Evolutionary conservation across 2,113 vertebrate genomes (phyloP), one percentile per base, ranked within the genome.

Genomic region (Bombycilla garrulus): DNA sequence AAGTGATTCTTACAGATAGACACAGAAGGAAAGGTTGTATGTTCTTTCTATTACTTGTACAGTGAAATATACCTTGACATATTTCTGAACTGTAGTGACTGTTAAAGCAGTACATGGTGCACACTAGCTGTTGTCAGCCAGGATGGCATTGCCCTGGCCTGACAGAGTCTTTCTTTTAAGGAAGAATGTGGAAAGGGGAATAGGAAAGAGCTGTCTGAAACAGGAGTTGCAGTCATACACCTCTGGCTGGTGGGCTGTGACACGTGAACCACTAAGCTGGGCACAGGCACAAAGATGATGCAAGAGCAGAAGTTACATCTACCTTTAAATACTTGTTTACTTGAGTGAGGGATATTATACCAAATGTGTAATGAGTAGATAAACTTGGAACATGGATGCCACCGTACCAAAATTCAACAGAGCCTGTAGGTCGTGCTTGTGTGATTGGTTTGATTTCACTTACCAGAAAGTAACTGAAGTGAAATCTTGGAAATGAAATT

Each of bases 41-140:
- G 14, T 71, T 88, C 86, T 96, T 97, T 94, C 71, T 95, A 2
- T 79, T 88, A 42, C 40, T 92, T 83, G 31, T 82, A 72, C 54
- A 86, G 35, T 33, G 57, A 51, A 77, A 82, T 90, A n/a, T 57
- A 36, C 56, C 40, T 35, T 76, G 44, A 53, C 64, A 31, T 80
- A 26, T 51, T 91, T 76, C 83, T 93, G 85, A 96, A 73, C 77
- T 88, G 50, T 38, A 81, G 53, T 72, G 36, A 70, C 73, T 85
- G 53, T 90, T 88, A 54, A 15, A 96, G 60, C 84, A 83, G 71
- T 44, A 12, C 2, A 0, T 4, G 12, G 31, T 64, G 36, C 31
- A 35, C 11, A 29, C 11, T 26, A 56, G 8, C 44, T 57, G 1
- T 29, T 31, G 21, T 29, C 29, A 79, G 50, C 29, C 69, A 48